Percentiles rank a stretch among this genome's conserved stretches.
Evolutionary conservation across 2,797 vertebrate species (phyloP).

Genomic region (Anolis apletophallus): DNA sequence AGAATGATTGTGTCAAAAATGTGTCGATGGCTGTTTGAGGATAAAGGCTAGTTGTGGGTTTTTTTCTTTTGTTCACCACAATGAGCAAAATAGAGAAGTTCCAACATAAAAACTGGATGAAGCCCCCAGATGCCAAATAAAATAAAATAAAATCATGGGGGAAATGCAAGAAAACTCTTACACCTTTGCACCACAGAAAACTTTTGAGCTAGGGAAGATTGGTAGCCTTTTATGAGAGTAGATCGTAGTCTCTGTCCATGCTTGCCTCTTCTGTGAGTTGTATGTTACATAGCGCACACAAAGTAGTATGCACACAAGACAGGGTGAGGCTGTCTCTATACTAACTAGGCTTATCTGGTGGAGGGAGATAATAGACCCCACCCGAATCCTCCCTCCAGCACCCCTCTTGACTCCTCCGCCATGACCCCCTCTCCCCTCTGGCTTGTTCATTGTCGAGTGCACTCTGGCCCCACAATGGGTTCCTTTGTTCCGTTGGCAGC

Average conservation of each 20-base stretch:
- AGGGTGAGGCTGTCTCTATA: background rate
- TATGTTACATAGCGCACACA: background rate
- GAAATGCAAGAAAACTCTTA: no score
- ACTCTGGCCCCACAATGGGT: slow-evolving; percentile 63
- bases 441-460: slow-evolving; percentile 71
- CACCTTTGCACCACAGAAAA: no score
- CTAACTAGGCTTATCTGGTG: slow-evolving; percentile 7
- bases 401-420: background rate
- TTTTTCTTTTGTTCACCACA: no score
- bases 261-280: background rate
- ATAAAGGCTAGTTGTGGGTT: no score
- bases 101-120: no score
- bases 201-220: no score
- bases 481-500: slow-evolving; percentile 55
- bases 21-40: no score
- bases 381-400: background rate
- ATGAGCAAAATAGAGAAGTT: no score
- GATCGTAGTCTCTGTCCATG: background rate
- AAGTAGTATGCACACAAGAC: background rate
- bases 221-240: background rate
- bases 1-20: no score
- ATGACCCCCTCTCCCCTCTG: background rate
- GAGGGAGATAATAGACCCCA: slow-evolving; percentile 23
- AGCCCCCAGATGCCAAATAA: no score
- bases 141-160: no score